Evolutionary conservation across 2,113 vertebrate genomes (phyloP).

Genomic region (Nannobrachium achirus): DNA sequence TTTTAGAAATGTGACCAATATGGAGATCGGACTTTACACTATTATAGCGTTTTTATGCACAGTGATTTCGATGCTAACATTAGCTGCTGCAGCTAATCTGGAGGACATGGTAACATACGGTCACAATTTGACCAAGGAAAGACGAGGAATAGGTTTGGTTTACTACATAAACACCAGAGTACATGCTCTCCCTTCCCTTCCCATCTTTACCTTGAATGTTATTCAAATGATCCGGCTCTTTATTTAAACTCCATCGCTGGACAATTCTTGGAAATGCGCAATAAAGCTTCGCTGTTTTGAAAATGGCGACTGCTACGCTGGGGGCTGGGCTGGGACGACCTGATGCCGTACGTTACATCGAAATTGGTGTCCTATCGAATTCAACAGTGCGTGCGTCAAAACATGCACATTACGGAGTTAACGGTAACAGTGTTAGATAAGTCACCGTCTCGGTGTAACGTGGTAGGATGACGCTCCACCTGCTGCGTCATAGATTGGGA

Average conservation of each 20-base stretch:
- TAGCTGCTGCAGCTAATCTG: slow-evolving; percentile 34
- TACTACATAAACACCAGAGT: background rate
- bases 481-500: no score
- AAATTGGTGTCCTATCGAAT: no score
- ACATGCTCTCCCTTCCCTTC: slow-evolving; percentile 9
- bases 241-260: slow-evolving; percentile 79
- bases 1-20: background rate
- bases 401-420: no score
- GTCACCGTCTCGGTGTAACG: no score
- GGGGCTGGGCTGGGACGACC: no score
- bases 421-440: no score
- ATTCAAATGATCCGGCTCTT: slow-evolving; percentile 81
- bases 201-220: slow-evolving; percentile 72
- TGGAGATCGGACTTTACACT: background rate
- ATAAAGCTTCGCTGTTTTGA: slow-evolving; percentile 77
- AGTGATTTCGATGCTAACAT: slow-evolving; percentile 21
- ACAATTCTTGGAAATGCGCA: slow-evolving; percentile 68
- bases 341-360: no score
- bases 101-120: background rate
- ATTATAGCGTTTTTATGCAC: background rate
- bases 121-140: background rate
- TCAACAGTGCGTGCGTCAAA: no score
- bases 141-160: background rate
- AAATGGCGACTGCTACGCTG: slow-evolving; percentile 64
- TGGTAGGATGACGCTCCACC: no score